Evolutionary conservation across 2,797 vertebrate genomes (phyloP), one percentile per base, ranked within the genome.

Genomic region (Lophotriccus pileatus): DNA sequence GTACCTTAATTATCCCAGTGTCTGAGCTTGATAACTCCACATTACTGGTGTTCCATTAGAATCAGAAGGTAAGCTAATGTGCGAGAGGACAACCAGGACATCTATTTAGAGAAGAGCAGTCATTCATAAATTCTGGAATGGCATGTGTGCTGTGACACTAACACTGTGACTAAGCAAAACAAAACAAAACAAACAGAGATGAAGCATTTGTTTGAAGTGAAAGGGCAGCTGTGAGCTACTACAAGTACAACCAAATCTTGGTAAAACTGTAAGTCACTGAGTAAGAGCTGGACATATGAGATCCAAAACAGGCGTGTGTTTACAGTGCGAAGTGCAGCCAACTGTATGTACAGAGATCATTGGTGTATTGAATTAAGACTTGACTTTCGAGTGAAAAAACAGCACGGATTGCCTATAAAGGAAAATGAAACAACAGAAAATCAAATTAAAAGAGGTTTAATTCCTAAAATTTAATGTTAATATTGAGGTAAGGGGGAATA

Each of bases 301-400:
- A 50, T 32, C 28, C 28, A 28, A 22, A 39, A 68, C n/a, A 36
- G 20, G 7, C 0, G 0, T 1, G 7, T 62, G n/a, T 50, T 76
- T 39, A 55, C 28, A 25, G 13, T 8, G 30, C 17, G 52, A 52
- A 84, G 49, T 5, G 18, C 78, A 50, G 36, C 12, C 62, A 43
- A 7, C 34, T 21, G 14, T 24, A 14, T 0, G 0, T 10, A 27
- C 1, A 2, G 59, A 56, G n/a, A 6, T 19, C 21, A 5, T 4
- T 10, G 23, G 59, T 7, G 21, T 5, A 5, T 14, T 49, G 28
- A 41, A 70, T 70, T 66, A 53, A 63, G 6, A 53, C 89, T 32
- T 87, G 67, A 36, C 12, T 67, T 91, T 10, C 11, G 37, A n/a
- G 25, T 67, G 39, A 79, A 73, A 60, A 56, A 39, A 2, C 13